Evolutionary conservation across 2,797 vertebrate genomes (phyloP), one percentile per base, ranked within the genome.

Genomic region (Streptopelia turtur): DNA sequence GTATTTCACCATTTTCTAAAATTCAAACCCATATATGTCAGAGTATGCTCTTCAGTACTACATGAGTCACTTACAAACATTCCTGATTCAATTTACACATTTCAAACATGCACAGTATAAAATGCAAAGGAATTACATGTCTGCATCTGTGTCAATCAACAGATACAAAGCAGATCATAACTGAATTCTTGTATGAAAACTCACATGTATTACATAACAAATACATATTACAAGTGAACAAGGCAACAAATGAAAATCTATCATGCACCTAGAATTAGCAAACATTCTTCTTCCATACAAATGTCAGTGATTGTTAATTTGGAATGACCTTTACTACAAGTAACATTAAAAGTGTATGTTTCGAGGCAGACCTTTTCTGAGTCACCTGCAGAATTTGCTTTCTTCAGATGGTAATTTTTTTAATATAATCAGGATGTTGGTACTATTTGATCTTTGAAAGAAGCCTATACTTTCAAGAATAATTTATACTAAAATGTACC

Each of bases 301-400:
- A 87, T 33, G 33, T 70, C 70, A 76, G 5, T 52, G 24, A 30
- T 66, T 66, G 20, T 83, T 79, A 59, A 75, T 87, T 83, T 85
- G 77, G 28, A 64, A 71, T 87, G 71, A 87, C 66, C 72, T 94
- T 92, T 87, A 78, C 35, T n/a, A 35, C 43, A 61, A 33, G 61
- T 55, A 93, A 72, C 52, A 63, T 57, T 59, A 88, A 93, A 93
- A 94, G 27, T 27, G 15, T 72, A 64, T 77, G 68, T 83, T 97
- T 94, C 85, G 45, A 95, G 57, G 70, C 86, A 89, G 77, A 89
- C 78, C 13, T 75, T 92, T 92, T 84, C 86, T 96, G 94, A 94
- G 49, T 83, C 91, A 94, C 71, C 60, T 85, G 53, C 11, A 69
- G 80, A 71, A 95, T 93, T 87, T 57, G 10, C 28, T 93, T 94